Evolutionary conservation across 2,113 vertebrate genomes (phyloP), one percentile per base, ranked within the genome.

Genomic region (Coryphaenoides rupestris): DNA sequence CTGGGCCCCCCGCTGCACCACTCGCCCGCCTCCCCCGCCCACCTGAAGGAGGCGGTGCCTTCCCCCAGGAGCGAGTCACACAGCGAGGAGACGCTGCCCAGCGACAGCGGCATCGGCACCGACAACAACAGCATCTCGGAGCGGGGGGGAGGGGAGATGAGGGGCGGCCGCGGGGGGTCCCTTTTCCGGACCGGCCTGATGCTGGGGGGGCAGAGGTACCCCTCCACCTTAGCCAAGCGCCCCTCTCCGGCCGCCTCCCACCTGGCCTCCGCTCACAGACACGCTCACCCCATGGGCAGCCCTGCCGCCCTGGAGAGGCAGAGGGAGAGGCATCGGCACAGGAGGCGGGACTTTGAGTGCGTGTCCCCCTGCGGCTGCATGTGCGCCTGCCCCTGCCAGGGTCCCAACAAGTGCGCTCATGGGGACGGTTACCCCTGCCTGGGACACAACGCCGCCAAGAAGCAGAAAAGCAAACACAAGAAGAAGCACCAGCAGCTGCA

Each of bases 401-500:
- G 86, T 56, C 83, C 84, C 58, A 82, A 66, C 70, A 87, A 86
- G 76, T 85, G 85, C 68, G 40, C 74, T 23, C 83, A 83, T 40
- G 72, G 81, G 0, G 82, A 83, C 21, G 86, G 65, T 76, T 86
- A 76, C 40, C 86, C 94, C 71, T 95, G 93, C 82, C 89, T 94
- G n/a, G 92, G 89, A 59, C 95, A 93, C 0, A 93, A 92, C 77
- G 93, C 94, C 67, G 86, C 95, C 75, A 98, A 97, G 85, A 90
- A 94, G 58, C 96, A 95, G 83, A 98, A 97, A 80, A 86, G 93
- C 56, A 98, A 97, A 89, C 92, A 96, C 58, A 98, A 98, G 89
- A 99, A 95, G 91, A 99, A 98, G 77, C 95, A 96, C 66, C 93
- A 95, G 47, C 93, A 93, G 69, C 90, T 98, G 13, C 91, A 90